These are phyloP conservation scores for Beaufortia kweichowensis DNA, from an alignment of 2,113 vertebrate species.

Conservation along the genomic window DNA sequence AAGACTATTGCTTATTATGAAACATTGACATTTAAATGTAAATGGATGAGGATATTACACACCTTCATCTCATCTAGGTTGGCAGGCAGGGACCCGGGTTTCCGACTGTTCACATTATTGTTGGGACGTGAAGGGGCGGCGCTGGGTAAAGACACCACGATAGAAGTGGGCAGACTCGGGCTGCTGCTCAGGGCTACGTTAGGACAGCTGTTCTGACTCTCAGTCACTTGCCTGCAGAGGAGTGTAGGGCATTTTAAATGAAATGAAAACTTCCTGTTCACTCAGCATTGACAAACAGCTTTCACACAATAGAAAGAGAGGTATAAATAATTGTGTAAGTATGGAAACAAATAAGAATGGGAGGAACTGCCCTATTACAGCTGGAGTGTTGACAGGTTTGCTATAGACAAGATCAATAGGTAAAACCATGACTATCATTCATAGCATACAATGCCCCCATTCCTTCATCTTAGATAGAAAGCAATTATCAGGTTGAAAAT, in stretches of 20 bases:
- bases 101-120: slow-evolving; percentile 72
- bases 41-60: slow-evolving; percentile 24
- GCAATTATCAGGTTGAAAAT: not conserved
- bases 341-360: slow-evolving; percentile 50
- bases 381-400: slow-evolving; percentile 10
- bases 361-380: slow-evolving; percentile 25
- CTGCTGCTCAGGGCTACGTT: slow-evolving; percentile 64
- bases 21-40: slow-evolving; percentile 21
- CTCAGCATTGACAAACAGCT: slow-evolving; percentile 64
- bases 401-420: slow-evolving; percentile 21
- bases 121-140: slow-evolving; percentile 65
- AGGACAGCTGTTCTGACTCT: slow-evolving; percentile 77
- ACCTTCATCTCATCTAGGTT: slow-evolving; percentile 98
- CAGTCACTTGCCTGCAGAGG: slow-evolving; percentile 72
- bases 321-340: slow-evolving; percentile 50
- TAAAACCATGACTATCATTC: slow-evolving; percentile 27
- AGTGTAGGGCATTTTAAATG: slow-evolving; percentile 25
- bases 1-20: slow-evolving; percentile 19
- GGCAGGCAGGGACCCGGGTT: slow-evolving; percentile 84
- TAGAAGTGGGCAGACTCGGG: slow-evolving; percentile 67
- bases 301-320: slow-evolving; percentile 56
- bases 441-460: slow-evolving; percentile 30
- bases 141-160: slow-evolving; percentile 70
- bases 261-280: slow-evolving; percentile 46
- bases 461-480: not conserved